A percentile compares a stretch with the other conserved stretches of the same genome.
Conservation (phyloP, 2,888 invertebrate genomes). For the Cryptops parisi region DNA sequence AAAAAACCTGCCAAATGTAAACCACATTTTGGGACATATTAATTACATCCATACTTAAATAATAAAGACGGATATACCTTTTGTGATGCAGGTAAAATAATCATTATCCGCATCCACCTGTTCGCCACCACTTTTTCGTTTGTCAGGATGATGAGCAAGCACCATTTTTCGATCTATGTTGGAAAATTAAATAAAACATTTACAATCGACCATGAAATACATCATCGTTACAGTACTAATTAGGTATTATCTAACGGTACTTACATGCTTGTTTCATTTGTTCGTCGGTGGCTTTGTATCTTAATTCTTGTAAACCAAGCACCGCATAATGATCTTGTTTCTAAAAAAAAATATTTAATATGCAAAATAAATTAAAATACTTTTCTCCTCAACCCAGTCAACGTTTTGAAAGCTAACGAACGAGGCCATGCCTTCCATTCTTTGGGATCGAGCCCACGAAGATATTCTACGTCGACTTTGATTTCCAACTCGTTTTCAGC, state of each 20-base stretch:
- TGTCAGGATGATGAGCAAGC: conserved; percentile 94
- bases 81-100: conserved; percentile 97
- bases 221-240: too few species aligned
- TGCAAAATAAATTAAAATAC: too few species aligned
- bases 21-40: not conserved
- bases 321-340: conserved; percentile 96
- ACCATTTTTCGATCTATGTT: conserved; percentile 67
- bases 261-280: conserved; percentile 89
- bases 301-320: conserved; percentile 66
- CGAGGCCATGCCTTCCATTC: conserved; percentile 68
- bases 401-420: not conserved
- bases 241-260: conserved; percentile 27
- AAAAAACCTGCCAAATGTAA: too few species aligned
- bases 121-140: conserved; percentile 79
- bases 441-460: conserved; percentile 80
- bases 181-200: not conserved
- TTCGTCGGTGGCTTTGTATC: conserved; percentile 76
- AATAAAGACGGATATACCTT: conserved; percentile 33
- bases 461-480: conserved; percentile 63
- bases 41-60: too few species aligned
- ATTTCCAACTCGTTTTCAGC: conserved; percentile 23
- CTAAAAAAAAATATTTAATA: conserved; percentile 27
- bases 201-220: not conserved
- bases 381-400: too few species aligned
- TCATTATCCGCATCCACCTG: conserved; percentile 72